Percentiles rank a stretch among this genome's conserved stretches.
phyloP scores from a whole-genome alignment of 2,888 invertebrate genomes.

The Buathra laborator region DNA sequence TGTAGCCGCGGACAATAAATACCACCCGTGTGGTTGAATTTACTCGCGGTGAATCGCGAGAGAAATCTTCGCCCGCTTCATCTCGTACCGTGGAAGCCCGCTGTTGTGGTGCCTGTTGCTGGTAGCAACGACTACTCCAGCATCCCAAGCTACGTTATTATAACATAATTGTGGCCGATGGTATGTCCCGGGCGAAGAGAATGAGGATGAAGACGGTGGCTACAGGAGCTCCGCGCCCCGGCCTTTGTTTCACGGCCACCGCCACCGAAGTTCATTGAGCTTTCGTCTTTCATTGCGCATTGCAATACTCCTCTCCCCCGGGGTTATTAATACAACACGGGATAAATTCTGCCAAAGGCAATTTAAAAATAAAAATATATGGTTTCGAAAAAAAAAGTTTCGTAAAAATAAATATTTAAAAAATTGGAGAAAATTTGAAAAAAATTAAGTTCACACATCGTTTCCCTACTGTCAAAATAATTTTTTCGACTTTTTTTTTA shows the following conservation, averaged over 20 bases:
- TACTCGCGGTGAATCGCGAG: slow-evolving; percentile 22
- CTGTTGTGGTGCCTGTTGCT: slow-evolving; percentile 25
- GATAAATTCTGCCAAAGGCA: neutral
- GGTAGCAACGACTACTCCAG: slow-evolving; percentile 53
- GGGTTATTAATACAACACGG: slow-evolving; percentile 10
- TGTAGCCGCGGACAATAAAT: slow-evolving; percentile 66
- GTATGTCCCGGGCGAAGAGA: slow-evolving; percentile 64
- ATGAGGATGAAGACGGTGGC: slow-evolving; percentile 23
- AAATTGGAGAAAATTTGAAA: too few relatives aligned
- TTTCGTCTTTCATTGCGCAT: slow-evolving; percentile 31
- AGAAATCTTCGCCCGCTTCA: slow-evolving; percentile 42
- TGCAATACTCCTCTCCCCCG: slow-evolving; percentile 22
- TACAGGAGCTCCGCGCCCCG: slow-evolving; percentile 22
- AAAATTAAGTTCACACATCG: too few relatives aligned
- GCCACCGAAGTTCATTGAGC: slow-evolving; percentile 33
- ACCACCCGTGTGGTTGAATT: slow-evolving; percentile 67
- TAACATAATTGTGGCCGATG: slow-evolving; percentile 75
- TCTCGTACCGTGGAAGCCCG: neutral
- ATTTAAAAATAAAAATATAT: neutral
- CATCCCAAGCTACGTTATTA: slow-evolving; percentile 73
- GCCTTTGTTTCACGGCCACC: slow-evolving; percentile 69
- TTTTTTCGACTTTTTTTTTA: too few relatives aligned
- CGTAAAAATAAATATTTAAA: neutral
- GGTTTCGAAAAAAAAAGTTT: neutral
- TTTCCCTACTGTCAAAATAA: too few relatives aligned